Evolutionary conservation across 1,140 invertebrate genomes (phyloP).

Genomic region (Conus ventricosus): DNA sequence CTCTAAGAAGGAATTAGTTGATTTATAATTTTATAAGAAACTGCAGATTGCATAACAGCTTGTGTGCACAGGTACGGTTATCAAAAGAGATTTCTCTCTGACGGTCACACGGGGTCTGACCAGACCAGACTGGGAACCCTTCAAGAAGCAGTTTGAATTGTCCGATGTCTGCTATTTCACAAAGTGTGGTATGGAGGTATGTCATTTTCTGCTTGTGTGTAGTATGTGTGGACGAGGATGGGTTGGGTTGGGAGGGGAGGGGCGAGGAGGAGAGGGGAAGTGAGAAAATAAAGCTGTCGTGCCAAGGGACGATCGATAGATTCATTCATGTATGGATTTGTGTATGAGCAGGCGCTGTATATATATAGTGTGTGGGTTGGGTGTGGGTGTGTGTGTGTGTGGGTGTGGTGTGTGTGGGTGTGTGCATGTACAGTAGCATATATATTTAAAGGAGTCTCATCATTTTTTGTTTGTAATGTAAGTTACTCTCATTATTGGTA

Average conservation of each 20-base stretch:
- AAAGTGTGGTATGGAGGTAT: conserved; percentile 73
- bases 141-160: conserved; percentile 68
- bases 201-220: background rate
- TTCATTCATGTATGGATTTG: background rate
- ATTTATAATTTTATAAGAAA: too few species aligned
- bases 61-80: conserved; percentile 46
- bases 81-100: conserved; percentile 61
- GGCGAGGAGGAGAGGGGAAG: too few species aligned
- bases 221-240: background rate
- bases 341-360: background rate
- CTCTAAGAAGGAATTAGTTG: too few species aligned
- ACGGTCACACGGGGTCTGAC: conserved; percentile 58
- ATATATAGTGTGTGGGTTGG: background rate
- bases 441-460: too few species aligned
- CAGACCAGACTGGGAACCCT: conserved; percentile 50
- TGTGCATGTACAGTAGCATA: too few species aligned
- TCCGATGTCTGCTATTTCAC: conserved; percentile 72
- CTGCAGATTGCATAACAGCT: background rate
- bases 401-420: too few species aligned
- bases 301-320: too few species aligned
- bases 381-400: too few species aligned
- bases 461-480: too few species aligned
- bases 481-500: too few species aligned
- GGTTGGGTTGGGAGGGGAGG: too few species aligned
- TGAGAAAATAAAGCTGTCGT: too few species aligned